Conservation (phyloP, 1,140 invertebrate genomes). For the Drosophila pandora region DNA sequence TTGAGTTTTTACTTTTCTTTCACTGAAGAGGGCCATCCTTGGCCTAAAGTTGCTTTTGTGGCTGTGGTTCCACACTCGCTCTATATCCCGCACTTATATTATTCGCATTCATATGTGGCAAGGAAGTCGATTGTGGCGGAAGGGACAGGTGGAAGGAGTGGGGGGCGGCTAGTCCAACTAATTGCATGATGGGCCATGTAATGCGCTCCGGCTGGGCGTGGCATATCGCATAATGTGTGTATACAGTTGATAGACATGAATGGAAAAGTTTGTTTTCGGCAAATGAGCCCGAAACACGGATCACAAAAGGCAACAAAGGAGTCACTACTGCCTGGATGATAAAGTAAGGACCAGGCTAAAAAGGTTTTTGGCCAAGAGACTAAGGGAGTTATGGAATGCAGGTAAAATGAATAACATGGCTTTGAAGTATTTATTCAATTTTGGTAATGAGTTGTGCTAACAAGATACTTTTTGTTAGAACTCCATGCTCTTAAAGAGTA, state of each 20-base stretch:
- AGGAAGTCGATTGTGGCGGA: conserved; percentile 19
- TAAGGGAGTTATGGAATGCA: conserved; percentile 1
- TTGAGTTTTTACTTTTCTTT: conserved; percentile 44
- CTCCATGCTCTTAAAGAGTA: no score
- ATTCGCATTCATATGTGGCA: conserved; percentile 30
- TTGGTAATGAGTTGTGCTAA: not conserved
- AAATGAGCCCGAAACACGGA: conserved; percentile 46
- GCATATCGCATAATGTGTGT: conserved; percentile 53
- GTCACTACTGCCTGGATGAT: conserved; percentile 8
- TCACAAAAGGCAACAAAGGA: conserved; percentile 32
- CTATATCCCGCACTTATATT: conserved; percentile 28
- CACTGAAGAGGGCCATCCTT: conserved; percentile 22
- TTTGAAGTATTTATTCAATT: not conserved
- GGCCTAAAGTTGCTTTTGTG: conserved; percentile 23
- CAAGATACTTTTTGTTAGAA: no score
- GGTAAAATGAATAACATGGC: not conserved
- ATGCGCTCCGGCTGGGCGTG: conserved; percentile 53
- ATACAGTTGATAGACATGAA: conserved; percentile 52
- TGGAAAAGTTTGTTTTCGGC: conserved; percentile 44
- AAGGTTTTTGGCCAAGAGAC: not conserved
- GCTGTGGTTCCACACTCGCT: conserved; percentile 12
- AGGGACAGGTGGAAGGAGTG: not conserved
- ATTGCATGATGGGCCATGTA: conserved; percentile 49
- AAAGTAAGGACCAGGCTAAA: not conserved
- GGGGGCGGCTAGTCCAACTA: conserved; percentile 27